Conservation (phyloP, 2,888 invertebrate genomes). For the Toxonevra muliebris region DNA sequence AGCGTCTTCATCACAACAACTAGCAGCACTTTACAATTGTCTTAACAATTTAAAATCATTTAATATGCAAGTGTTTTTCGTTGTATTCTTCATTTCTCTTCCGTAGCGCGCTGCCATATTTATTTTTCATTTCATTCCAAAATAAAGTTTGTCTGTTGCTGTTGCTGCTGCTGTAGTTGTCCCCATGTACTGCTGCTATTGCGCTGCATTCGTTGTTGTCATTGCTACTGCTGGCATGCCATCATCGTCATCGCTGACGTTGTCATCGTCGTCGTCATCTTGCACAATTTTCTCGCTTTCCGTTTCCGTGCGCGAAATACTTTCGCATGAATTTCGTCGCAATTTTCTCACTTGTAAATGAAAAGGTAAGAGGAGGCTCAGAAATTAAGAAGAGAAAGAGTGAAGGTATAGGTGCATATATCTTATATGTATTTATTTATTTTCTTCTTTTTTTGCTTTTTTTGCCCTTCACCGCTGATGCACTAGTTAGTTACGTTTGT, state of each 20-base stretch:
- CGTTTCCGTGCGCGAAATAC: slow-evolving; percentile 17
- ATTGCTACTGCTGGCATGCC: slow-evolving; percentile 47
- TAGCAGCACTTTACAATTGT: slow-evolving; percentile 42
- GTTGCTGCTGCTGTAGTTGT: slow-evolving; percentile 41
- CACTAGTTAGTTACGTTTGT: neutral
- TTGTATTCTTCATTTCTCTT: slow-evolving; percentile 36
- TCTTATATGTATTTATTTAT: too few species aligned
- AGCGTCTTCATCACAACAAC: too few species aligned
- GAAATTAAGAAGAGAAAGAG: too few species aligned
- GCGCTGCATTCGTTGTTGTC: too few species aligned
- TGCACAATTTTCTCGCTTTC: slow-evolving; percentile 7
- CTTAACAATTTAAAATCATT: slow-evolving; percentile 55
- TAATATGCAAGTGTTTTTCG: slow-evolving; percentile 55
- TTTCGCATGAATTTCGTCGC: slow-evolving; percentile 26
- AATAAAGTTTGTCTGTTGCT: slow-evolving; percentile 52
- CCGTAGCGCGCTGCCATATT: slow-evolving; percentile 24
- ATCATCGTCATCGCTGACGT: slow-evolving; percentile 50
- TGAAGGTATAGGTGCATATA: too few species aligned
- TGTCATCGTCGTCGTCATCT: slow-evolving; percentile 45
- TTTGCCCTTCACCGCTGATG: neutral
- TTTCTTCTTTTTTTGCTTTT: too few species aligned
- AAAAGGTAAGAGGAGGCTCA: too few species aligned
- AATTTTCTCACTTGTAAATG: too few species aligned
- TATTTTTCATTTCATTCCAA: slow-evolving; percentile 38
- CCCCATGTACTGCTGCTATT: too few species aligned